These are phyloP conservation scores for Xiphorhynchus erythropygius DNA, from an alignment of 2,797 vertebrate species.

Conservation along the genomic window DNA sequence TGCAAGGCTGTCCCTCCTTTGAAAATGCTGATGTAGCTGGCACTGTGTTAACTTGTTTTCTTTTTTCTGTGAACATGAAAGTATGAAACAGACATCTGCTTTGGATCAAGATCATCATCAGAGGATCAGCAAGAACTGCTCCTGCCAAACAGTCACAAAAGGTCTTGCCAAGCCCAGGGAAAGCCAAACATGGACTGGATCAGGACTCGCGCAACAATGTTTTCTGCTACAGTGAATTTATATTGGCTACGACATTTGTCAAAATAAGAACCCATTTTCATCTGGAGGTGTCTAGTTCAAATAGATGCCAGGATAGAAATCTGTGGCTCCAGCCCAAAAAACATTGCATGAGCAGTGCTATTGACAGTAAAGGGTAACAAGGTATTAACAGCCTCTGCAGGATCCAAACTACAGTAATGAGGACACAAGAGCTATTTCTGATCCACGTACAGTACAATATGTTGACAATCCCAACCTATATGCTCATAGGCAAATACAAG, in stretches of 20 bases:
- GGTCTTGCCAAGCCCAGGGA: neutral
- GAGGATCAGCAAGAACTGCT: neutral
- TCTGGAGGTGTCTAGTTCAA: neutral
- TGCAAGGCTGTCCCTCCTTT: neutral
- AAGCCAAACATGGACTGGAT: neutral
- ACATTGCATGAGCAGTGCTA: neutral
- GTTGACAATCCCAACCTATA: neutral
- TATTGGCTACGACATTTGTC: neutral
- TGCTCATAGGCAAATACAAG: neutral
- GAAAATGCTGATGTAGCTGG: slow-evolving; percentile 25
- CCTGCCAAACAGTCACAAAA: neutral
- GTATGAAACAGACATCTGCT: neutral
- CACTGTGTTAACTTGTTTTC: neutral
- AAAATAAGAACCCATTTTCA: neutral
- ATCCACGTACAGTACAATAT: neutral
- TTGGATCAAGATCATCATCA: neutral
- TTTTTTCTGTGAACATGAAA: neutral
- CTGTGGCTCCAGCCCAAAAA: neutral
- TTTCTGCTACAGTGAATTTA: neutral
- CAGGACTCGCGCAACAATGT: neutral
- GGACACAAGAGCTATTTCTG: neutral
- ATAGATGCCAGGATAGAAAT: neutral
- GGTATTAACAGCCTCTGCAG: neutral
- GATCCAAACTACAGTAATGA: neutral
- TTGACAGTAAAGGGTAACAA: neutral